phyloP scores from a whole-genome alignment of 2,797 vertebrate species.

The Anolis apletophallus region DNA sequence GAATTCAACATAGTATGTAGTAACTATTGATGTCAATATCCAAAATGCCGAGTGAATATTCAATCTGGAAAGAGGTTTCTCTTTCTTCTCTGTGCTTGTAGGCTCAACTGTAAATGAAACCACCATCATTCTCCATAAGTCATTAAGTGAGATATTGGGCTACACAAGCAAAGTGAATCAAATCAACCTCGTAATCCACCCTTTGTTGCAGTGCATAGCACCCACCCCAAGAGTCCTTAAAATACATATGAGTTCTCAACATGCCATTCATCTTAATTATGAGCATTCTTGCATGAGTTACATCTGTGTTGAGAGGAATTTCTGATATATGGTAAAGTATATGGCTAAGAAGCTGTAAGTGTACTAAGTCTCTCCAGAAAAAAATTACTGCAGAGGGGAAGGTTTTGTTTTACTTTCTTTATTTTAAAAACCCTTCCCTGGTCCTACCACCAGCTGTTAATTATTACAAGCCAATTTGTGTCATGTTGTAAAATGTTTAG shows the following conservation, averaged over 20 bases:
- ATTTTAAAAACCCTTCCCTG: too few species aligned
- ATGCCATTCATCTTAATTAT: background rate
- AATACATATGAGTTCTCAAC: background rate
- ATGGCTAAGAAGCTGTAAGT: background rate
- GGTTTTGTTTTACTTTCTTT: too few species aligned
- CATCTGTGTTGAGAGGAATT: background rate
- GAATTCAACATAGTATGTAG: constrained; percentile 95
- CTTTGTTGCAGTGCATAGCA: constrained; percentile 22
- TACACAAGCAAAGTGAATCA: constrained; percentile 36
- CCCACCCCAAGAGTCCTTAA: background rate
- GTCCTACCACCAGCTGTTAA: too few species aligned
- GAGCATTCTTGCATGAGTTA: background rate
- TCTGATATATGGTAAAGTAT: background rate
- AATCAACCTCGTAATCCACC: constrained; percentile 51
- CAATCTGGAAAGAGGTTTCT: constrained; percentile 85
- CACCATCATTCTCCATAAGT: constrained; percentile 48
- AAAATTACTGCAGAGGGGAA: background rate
- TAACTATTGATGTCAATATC: constrained; percentile 87
- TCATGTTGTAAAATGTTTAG: too few species aligned
- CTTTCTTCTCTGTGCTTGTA: constrained; percentile 79
- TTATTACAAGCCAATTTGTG: too few species aligned
- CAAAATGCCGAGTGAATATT: constrained; percentile 95
- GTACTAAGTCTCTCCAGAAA: background rate
- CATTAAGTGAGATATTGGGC: constrained; percentile 33
- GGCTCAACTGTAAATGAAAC: constrained; percentile 76